phyloP scores from a whole-genome alignment of 2,888 invertebrate genomes.

The Drosophila neonasuta region DNA sequence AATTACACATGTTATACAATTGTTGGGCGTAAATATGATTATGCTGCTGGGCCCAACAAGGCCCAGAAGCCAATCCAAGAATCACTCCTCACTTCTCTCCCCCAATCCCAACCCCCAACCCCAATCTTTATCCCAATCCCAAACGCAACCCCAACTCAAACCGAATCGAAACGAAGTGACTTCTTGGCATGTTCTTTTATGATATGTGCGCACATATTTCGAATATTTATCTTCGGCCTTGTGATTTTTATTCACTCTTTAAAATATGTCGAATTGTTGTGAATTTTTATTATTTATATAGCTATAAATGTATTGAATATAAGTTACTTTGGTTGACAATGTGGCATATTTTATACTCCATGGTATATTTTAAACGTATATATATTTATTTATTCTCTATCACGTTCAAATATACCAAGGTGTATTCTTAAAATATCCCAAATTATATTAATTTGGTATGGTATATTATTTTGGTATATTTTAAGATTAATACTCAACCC shows the following conservation, averaged over 20 bases:
- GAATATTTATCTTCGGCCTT: constrained; percentile 10
- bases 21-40: constrained; percentile 69
- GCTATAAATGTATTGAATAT: no score
- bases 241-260: constrained; percentile 4
- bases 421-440: no score
- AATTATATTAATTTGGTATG: no score
- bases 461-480: no score
- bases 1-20: constrained; percentile 75
- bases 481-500: neutral
- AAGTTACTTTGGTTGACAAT: no score
- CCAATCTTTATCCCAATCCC: neutral
- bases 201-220: constrained; percentile 3
- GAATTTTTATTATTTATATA: neutral
- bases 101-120: neutral
- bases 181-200: neutral
- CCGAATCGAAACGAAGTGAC: neutral
- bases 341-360: no score
- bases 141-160: constrained; percentile 1
- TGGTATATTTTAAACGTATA: no score
- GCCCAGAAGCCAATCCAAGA: constrained; percentile 17
- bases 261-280: neutral
- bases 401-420: no score
- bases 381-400: no score
- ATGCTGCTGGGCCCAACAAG: constrained; percentile 38
- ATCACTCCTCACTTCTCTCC: neutral